Percentiles rank a stretch among this genome's conserved stretches.
phyloP scores from a whole-genome alignment of 2,113 vertebrate species.

The Osmerus mordax region DNA sequence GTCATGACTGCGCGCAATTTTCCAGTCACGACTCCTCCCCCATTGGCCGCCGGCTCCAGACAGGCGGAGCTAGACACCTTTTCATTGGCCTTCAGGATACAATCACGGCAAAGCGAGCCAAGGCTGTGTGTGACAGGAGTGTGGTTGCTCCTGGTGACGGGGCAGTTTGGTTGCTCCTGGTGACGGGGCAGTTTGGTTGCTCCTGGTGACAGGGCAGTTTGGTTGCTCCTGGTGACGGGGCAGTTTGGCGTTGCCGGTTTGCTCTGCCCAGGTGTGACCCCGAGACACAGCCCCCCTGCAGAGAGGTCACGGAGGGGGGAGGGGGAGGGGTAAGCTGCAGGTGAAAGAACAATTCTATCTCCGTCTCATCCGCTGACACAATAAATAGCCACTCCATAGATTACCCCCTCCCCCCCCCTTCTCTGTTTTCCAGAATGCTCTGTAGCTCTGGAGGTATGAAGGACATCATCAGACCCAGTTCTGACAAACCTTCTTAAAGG shows the following conservation, averaged over 20 bases:
- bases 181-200: background rate
- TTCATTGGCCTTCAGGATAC: slow-evolving; percentile 27
- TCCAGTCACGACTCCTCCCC: slow-evolving; percentile 53
- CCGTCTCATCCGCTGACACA: no score
- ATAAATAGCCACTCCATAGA: no score
- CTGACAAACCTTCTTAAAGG: background rate
- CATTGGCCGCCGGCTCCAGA: slow-evolving; percentile 37
- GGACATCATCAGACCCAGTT: background rate
- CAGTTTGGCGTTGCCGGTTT: background rate
- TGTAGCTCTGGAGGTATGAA: background rate
- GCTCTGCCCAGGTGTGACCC: no score
- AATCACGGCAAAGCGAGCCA: background rate
- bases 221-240: slow-evolving; percentile 7
- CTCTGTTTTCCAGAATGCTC: no score
- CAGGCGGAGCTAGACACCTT: slow-evolving; percentile 17
- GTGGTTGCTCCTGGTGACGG: slow-evolving; percentile 4
- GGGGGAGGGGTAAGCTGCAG: background rate
- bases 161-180: background rate
- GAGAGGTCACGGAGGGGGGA: background rate
- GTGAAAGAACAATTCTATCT: background rate
- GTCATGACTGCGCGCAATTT: slow-evolving; percentile 60
- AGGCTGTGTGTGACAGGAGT: no score
- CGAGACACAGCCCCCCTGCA: no score
- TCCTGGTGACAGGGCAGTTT: background rate
- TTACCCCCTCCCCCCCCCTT: background rate